Conservation (phyloP, 2,113 vertebrate species). For the Hyperopisus bebe region DNA sequence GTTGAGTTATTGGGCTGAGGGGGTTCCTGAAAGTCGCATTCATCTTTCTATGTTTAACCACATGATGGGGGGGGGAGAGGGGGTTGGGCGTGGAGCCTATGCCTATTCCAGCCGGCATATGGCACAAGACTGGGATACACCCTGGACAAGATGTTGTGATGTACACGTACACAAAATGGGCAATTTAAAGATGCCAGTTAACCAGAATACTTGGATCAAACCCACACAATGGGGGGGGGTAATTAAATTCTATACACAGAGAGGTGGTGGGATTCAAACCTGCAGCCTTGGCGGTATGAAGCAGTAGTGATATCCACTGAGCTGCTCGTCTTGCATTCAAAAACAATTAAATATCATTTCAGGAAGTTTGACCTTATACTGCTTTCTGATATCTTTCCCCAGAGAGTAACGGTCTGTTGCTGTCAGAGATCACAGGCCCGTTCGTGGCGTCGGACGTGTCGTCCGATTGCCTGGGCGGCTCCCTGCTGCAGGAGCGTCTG, state of each 20-base stretch:
- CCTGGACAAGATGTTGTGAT: neutral
- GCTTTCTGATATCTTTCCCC: conserved; percentile 12
- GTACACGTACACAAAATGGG: neutral
- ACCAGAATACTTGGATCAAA: neutral
- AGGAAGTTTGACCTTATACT: neutral
- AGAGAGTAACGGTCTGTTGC: conserved; percentile 63
- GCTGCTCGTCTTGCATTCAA: neutral
- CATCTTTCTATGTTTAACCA: neutral
- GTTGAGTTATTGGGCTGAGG: neutral
- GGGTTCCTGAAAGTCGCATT: neutral
- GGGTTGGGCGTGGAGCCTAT: too few relatives aligned
- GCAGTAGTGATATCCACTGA: neutral
- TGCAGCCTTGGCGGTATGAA: neutral
- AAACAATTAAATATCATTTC: neutral
- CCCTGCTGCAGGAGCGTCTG: conserved; percentile 60
- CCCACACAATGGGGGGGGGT: neutral
- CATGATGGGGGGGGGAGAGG: neutral
- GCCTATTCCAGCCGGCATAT: neutral
- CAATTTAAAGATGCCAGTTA: neutral
- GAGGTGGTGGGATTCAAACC: neutral
- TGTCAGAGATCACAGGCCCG: conserved; percentile 85
- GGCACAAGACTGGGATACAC: neutral
- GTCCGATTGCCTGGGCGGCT: conserved; percentile 64
- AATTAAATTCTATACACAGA: neutral
- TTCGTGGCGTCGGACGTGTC: conserved; percentile 74